Percentiles rank a stretch among this genome's conserved stretches.
Conservation (phyloP, 2,888 invertebrate species). For the Diaprepes abbreviatus region DNA sequence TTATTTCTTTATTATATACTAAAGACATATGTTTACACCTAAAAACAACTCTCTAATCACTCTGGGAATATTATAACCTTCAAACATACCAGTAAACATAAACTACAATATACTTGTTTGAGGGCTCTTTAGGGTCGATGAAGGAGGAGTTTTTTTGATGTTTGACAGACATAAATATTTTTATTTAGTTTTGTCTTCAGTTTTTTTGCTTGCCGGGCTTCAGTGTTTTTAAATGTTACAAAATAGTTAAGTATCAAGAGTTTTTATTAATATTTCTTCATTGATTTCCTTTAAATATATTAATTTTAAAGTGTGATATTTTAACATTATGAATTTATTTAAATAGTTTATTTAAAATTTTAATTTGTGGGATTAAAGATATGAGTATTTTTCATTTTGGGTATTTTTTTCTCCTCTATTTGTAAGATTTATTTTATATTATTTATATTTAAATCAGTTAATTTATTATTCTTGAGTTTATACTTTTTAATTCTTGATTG, state of each 20-base stretch:
- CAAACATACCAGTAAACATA: too few relatives aligned
- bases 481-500: constrained; percentile 67
- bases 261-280: constrained; percentile 75
- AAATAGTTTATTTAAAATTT: constrained; percentile 78
- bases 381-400: constrained; percentile 69
- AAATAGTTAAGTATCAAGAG: constrained; percentile 70
- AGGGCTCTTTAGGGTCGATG: too few relatives aligned
- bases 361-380: constrained; percentile 78
- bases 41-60: too few relatives aligned
- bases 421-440: constrained; percentile 67
- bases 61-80: too few relatives aligned
- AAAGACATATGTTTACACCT: too few relatives aligned
- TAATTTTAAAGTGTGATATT: constrained; percentile 71
- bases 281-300: constrained; percentile 76
- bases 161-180: too few relatives aligned
- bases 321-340: constrained; percentile 71
- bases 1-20: too few relatives aligned
- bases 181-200: too few relatives aligned
- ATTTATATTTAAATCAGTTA: constrained; percentile 61
- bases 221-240: too few relatives aligned
- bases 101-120: too few relatives aligned
- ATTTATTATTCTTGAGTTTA: constrained; percentile 64
- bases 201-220: too few relatives aligned
- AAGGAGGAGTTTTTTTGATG: too few relatives aligned
- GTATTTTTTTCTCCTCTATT: constrained; percentile 65